Evolutionary conservation across 1,140 invertebrate species (phyloP).

Genomic region (Heliconius melpomene): DNA sequence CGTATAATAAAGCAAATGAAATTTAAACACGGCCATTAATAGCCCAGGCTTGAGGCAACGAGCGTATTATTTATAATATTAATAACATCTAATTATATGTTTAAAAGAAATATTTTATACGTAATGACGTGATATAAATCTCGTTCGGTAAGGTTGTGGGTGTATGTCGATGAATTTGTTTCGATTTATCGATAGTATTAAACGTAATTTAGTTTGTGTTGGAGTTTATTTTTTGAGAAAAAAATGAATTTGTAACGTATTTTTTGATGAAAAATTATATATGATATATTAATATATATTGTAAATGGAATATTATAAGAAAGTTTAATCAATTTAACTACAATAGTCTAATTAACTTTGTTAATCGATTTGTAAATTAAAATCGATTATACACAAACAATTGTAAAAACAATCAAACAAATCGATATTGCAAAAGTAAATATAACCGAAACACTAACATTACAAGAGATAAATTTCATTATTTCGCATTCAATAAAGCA

Average conservation of each 20-base stretch:
- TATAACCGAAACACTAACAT: not conserved
- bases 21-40: constrained; percentile 57
- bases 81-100: constrained; percentile 79
- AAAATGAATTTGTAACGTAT: not conserved
- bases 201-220: constrained; percentile 4
- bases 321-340: not conserved
- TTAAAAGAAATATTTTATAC: constrained; percentile 80
- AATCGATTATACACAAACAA: not conserved
- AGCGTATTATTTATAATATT: constrained; percentile 77
- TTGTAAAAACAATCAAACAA: not conserved
- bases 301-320: not conserved
- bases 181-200: constrained; percentile 43
- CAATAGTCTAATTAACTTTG: not conserved
- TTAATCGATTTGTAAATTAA: not conserved
- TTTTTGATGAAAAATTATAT: not conserved
- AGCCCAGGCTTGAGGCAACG: constrained; percentile 43
- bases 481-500: constrained; percentile 70
- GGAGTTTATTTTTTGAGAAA: not conserved
- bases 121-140: constrained; percentile 80
- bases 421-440: not conserved
- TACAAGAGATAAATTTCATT: constrained; percentile 29
- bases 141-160: constrained; percentile 59
- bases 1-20: constrained; percentile 50
- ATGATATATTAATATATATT: not conserved
- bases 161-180: constrained; percentile 45